phyloP scores from a whole-genome alignment of 2,797 vertebrate genomes.

The Antennarius maculatus region DNA sequence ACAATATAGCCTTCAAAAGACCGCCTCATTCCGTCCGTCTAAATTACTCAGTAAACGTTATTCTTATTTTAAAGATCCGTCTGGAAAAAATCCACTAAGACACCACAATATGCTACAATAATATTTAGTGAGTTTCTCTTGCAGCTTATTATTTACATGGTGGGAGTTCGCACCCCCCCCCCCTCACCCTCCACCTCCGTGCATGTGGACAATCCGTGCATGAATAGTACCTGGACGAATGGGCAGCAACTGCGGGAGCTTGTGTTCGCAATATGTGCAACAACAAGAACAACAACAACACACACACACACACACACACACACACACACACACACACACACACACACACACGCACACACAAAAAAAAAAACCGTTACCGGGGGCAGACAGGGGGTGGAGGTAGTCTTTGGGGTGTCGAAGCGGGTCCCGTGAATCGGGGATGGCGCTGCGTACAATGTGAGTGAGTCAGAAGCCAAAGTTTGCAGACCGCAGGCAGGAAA shows the following conservation, averaged over 20 bases:
- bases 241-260: conserved; percentile 37
- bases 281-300: too few species aligned
- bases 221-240: conserved; percentile 16
- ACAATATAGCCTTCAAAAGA: too few species aligned
- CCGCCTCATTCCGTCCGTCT: too few species aligned
- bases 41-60: too few species aligned
- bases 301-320: too few species aligned
- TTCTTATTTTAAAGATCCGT: too few species aligned
- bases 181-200: conserved; percentile 7
- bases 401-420: conserved; percentile 74
- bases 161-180: conserved; percentile 2
- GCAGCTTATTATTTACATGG: neutral
- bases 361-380: conserved; percentile 27
- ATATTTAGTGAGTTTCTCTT: neutral
- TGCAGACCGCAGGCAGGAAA: conserved; percentile 72
- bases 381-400: conserved; percentile 59
- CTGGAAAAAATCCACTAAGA: too few species aligned
- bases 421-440: conserved; percentile 76
- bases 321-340: too few species aligned
- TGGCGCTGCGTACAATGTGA: conserved; percentile 84
- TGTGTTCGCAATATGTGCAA: conserved; percentile 38
- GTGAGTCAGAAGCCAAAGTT: conserved; percentile 81
- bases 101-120: neutral
- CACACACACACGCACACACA: too few species aligned
- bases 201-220: conserved; percentile 35